Percentiles rank a stretch among this genome's conserved stretches.
phyloP scores from a whole-genome alignment of 2,888 invertebrate species.

The Actias luna region DNA sequence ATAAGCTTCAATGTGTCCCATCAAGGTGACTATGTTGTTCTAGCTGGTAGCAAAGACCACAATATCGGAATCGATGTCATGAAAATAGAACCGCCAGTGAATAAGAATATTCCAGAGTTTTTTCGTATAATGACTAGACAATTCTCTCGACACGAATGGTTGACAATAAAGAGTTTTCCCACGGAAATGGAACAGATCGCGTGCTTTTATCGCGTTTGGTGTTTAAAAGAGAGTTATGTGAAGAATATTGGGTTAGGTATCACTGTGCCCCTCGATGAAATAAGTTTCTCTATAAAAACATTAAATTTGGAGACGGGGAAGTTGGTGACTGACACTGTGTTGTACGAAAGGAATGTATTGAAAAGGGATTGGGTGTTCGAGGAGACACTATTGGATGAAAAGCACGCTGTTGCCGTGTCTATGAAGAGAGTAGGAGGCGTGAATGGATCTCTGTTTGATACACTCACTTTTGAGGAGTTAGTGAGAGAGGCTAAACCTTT shows the following conservation, averaged over 20 bases:
- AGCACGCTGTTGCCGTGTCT: conserved; percentile 91
- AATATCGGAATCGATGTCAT: conserved; percentile 93
- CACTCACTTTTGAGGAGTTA: conserved; percentile 83
- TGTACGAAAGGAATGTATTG: conserved; percentile 83
- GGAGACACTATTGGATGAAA: conserved; percentile 88
- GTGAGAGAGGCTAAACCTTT: conserved; percentile 74
- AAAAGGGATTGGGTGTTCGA: conserved; percentile 89
- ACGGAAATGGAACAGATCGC: conserved; percentile 85
- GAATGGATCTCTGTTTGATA: conserved; percentile 64
- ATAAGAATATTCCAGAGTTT: conserved; percentile 88
- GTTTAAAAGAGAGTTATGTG: conserved; percentile 96
- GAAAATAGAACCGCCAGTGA: conserved; percentile 89
- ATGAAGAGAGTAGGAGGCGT: conserved; percentile 51
- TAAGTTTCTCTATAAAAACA: conserved; percentile 88
- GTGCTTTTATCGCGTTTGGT: conserved; percentile 95
- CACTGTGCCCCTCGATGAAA: conserved; percentile 86
- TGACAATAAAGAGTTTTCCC: conserved; percentile 81
- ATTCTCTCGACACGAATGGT: conserved; percentile 92
- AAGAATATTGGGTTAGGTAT: conserved; percentile 95
- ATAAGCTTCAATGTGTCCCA: conserved; percentile 95
- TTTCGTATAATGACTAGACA: conserved; percentile 94
- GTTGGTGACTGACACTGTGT: conserved; percentile 83
- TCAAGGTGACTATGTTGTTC: conserved; percentile 92
- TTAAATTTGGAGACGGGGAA: conserved; percentile 64
- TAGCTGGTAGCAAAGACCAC: conserved; percentile 85